These are phyloP conservation scores for Oreohelix idahoensis DNA, from an alignment of 1,140 invertebrate species.

Conservation along the genomic window DNA sequence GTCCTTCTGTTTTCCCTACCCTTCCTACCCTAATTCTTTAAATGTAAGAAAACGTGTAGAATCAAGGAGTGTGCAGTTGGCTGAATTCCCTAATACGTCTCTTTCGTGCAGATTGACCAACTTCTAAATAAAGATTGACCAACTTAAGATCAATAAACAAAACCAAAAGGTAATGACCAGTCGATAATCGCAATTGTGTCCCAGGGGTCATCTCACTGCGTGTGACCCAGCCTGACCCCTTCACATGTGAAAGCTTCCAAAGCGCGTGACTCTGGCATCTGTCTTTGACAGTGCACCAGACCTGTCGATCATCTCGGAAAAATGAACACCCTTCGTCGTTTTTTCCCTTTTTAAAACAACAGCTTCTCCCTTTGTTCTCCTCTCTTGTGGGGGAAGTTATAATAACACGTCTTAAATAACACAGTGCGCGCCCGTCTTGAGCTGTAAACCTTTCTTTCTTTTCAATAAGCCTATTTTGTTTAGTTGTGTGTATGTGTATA, in stretches of 20 bases:
- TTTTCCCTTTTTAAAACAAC: background rate
- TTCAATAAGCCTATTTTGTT: no score
- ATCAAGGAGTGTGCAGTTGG: no score
- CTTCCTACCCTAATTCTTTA: no score
- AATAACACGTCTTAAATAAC: background rate
- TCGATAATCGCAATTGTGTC: no score
- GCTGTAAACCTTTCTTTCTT: background rate
- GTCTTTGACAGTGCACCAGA: slow-evolving; percentile 18
- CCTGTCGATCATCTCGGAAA: background rate
- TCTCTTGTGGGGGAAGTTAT: background rate
- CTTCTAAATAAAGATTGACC: no score
- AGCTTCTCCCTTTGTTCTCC: background rate
- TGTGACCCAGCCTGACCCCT: background rate
- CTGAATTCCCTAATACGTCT: no score
- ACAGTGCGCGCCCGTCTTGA: background rate
- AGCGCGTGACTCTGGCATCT: slow-evolving; percentile 11
- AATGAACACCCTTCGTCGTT: slow-evolving; percentile 13
- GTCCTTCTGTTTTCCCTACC: no score
- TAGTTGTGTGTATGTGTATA: no score
- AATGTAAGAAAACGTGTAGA: no score
- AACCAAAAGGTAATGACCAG: no score
- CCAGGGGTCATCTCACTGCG: background rate
- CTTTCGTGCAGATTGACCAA: no score
- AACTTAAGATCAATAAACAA: no score
- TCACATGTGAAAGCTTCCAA: background rate